phyloP scores from a whole-genome alignment of 2,797 vertebrate species.

The Eutrigla gurnardus region DNA sequence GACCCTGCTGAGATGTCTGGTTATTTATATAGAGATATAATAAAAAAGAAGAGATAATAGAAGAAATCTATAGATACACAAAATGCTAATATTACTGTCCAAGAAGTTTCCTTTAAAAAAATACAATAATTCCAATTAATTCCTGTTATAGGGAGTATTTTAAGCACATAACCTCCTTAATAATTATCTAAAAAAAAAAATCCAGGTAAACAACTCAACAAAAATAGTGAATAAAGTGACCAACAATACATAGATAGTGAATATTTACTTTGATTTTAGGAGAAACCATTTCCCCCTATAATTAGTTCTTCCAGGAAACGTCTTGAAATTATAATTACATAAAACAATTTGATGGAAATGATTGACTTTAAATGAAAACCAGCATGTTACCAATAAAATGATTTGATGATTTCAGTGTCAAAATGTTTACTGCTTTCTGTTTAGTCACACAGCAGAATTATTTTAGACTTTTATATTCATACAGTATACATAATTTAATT shows the following conservation, averaged over 20 bases:
- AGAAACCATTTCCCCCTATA: not conserved
- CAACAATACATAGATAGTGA: not conserved
- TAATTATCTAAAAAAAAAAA: too few species aligned
- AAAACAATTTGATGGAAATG: not conserved
- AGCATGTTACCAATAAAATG: not conserved
- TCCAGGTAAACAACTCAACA: not conserved
- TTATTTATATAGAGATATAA: too few species aligned
- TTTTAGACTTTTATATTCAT: too few species aligned
- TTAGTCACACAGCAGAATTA: too few species aligned
- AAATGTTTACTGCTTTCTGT: not conserved
- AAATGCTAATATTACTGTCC: not conserved
- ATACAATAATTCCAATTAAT: too few species aligned
- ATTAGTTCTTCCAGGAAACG: not conserved
- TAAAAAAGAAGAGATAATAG: too few species aligned
- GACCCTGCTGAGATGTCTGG: too few species aligned
- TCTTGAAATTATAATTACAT: not conserved
- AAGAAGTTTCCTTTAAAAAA: not conserved
- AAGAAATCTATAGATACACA: too few species aligned
- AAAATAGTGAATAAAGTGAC: not conserved
- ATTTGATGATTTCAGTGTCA: not conserved
- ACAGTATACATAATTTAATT: too few species aligned
- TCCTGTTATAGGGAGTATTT: too few species aligned
- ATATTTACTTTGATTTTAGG: accelerated
- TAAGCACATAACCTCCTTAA: too few species aligned
- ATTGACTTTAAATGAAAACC: not conserved